Evolutionary conservation across 2,888 invertebrate genomes (phyloP), one percentile per base, ranked within the genome.

Genomic region (Parnassius glacialis): DNA sequence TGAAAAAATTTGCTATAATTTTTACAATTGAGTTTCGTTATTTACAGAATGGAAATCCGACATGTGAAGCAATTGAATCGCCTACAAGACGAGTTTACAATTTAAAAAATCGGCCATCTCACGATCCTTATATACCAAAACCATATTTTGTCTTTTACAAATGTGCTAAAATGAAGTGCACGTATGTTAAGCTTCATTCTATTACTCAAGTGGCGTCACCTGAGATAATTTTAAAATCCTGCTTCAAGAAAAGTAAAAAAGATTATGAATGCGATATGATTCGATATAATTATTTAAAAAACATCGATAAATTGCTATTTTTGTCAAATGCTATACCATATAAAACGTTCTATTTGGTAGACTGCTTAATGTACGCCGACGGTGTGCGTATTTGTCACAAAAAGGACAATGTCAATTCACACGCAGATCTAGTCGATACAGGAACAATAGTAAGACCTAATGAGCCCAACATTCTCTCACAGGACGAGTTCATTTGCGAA

Each of bases 401-500:
- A 68, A 87, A 84, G 70, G 79, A 70, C 57, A 67, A 63, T 20
- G 66, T 72, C 56, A 69, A 73, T 59, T 78, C 85, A 67, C 78
- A 86, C 67, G 68, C 76, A 59, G 73, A 81, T 65, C 76, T 90
- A 43, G 74, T 87, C 20, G 83, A 87, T 65, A 79, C 80, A 45
- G 89, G 83, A 48, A 77, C 80, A 52, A 71, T 84, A 66, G 83
- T 77, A 13, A 80, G 84, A 67, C 85, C 86, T 1, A 78, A 81
- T 34, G 83, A 86, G 61, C 55, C 72, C 0, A 81, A 76, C 57
- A 66, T 88, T 52, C 72, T 90, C n/a, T 76, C 85, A 10, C 87
- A 87, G 69, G 83, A 89, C 13, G 90, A 90, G 66, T 87, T 88
- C 58, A 71, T 90, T 67, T 90, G 90, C 65, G 87, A 90, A 70